Evolutionary conservation across 2,113 vertebrate genomes (phyloP).

Genomic region (Neodontobutis hainanensis): DNA sequence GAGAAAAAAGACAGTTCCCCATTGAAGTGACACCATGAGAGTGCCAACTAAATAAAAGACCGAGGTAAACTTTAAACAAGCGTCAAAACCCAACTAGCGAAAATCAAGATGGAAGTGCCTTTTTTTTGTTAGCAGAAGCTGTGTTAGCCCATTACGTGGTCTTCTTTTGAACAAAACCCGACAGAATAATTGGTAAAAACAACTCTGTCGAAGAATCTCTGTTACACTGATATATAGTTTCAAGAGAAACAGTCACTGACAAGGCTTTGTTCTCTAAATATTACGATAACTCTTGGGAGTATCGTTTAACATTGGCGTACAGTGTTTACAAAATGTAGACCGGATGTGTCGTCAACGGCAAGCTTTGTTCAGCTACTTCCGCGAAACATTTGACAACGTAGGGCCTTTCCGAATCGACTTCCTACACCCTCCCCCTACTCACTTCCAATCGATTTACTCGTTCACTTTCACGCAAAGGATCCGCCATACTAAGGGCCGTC

Average conservation of each 20-base stretch:
- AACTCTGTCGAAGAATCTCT: not conserved
- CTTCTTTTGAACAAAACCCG: conserved; percentile 3
- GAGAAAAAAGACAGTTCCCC: conserved; percentile 86
- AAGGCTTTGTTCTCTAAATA: not conserved
- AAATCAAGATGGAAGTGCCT: not conserved
- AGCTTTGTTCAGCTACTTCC: not conserved
- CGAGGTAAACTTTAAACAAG: not conserved
- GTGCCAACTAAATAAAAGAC: not conserved
- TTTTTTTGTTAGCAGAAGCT: conserved; percentile 23
- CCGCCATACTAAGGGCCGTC: too few species aligned
- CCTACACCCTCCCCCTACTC: too few species aligned
- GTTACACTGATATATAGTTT: too few species aligned
- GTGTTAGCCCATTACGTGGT: conserved; percentile 16
- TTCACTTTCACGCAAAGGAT: too few species aligned
- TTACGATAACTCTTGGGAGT: not conserved
- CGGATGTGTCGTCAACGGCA: conserved; percentile 24
- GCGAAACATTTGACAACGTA: too few species aligned
- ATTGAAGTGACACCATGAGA: conserved; percentile 71
- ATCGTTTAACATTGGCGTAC: not conserved
- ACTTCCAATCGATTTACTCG: too few species aligned
- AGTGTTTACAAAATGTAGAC: conserved; percentile 48
- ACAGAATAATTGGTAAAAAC: not conserved
- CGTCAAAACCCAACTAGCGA: not conserved
- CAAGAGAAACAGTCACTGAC: not conserved
- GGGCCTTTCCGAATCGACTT: too few species aligned